phyloP scores from a whole-genome alignment of 2,113 vertebrate genomes.

The Sardina pilchardus region DNA sequence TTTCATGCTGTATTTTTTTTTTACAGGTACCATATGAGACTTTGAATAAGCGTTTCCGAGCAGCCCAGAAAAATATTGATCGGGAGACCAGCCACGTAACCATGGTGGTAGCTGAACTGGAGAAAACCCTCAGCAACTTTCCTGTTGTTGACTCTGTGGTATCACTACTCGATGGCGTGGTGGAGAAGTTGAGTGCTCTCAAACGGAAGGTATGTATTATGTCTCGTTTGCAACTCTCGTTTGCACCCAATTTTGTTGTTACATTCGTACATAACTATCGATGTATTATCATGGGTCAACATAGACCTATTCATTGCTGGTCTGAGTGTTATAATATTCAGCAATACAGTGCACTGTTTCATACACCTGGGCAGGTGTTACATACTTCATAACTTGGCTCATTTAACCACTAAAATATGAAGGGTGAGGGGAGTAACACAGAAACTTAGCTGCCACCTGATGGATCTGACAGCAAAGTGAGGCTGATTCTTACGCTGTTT shows the following conservation, averaged over 20 bases:
- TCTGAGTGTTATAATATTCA: not conserved
- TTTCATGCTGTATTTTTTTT: not conserved
- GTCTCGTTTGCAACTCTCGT: not conserved
- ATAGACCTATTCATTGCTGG: not conserved
- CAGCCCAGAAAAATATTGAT: slow-evolving; percentile 97
- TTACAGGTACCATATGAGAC: slow-evolving; percentile 95
- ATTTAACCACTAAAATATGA: no score
- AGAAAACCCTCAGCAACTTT: slow-evolving; percentile 94
- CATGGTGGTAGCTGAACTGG: slow-evolving; percentile 96
- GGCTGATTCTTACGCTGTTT: no score
- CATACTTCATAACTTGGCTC: no score
- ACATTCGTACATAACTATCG: no score
- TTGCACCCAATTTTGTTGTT: not conserved
- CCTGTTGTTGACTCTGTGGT: slow-evolving; percentile 95
- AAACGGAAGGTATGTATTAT: slow-evolving; percentile 86
- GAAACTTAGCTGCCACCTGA: no score
- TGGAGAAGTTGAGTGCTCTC: slow-evolving; percentile 95
- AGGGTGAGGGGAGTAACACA: no score
- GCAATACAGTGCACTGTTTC: no score
- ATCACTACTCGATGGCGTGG: slow-evolving; percentile 93
- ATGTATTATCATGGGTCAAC: not conserved
- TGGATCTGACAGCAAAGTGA: no score
- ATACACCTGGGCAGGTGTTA: no score
- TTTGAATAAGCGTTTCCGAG: slow-evolving; percentile 95
- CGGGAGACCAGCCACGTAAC: slow-evolving; percentile 96